Conservation (phyloP, 2,113 vertebrate species). For the Pyrgilauda ruficollis region DNA sequence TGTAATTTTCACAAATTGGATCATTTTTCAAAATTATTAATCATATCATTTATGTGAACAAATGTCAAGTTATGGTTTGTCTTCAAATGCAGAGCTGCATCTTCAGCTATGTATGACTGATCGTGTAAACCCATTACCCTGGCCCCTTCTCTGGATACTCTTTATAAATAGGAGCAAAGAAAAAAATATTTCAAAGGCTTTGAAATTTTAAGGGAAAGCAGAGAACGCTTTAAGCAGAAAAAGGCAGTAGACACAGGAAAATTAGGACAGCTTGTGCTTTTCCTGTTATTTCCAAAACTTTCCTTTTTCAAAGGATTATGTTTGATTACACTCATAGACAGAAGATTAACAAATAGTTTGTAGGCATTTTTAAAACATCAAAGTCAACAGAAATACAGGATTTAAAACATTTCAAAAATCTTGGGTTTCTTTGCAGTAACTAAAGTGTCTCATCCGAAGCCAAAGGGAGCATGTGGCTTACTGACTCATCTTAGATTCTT, state of each 20-base stretch:
- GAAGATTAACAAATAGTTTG: not conserved
- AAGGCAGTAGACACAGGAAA: not conserved
- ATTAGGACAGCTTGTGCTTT: not conserved
- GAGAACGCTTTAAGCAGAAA: not conserved
- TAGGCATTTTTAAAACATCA: not conserved
- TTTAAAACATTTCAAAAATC: not conserved
- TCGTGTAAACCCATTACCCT: rapidly evolving
- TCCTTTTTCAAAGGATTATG: not conserved
- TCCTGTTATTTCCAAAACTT: not conserved
- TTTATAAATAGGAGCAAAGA: not conserved
- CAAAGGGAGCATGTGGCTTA: not conserved
- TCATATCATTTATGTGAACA: not conserved
- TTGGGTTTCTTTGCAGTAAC: not conserved
- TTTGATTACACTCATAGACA: not conserved
- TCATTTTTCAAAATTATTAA: conserved; percentile 41
- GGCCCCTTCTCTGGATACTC: not conserved
- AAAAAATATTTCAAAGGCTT: not conserved
- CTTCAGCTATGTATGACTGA: not conserved
- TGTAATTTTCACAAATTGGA: conserved; percentile 32
- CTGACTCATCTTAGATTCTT: not conserved
- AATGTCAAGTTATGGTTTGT: not conserved
- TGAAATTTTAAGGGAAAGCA: not conserved
- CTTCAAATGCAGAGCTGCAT: not conserved
- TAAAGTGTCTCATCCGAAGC: not conserved
- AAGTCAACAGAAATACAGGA: not conserved